Evolutionary conservation across 2,888 invertebrate species (phyloP).

Genomic region (Parascotia fuliginaria): DNA sequence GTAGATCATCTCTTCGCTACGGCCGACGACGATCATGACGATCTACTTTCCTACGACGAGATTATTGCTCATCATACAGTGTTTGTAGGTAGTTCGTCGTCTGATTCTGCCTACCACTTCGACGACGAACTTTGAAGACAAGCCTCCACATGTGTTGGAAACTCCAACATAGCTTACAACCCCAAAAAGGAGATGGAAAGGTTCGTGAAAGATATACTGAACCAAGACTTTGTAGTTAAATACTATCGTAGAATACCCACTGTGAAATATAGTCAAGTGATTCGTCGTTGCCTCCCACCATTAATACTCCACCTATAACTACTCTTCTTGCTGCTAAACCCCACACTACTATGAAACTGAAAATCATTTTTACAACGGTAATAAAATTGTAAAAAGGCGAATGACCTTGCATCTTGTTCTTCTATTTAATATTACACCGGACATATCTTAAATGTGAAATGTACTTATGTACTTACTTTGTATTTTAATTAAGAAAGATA

Average conservation of each 20-base stretch:
- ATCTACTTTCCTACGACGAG: constrained; percentile 91
- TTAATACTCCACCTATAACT: no score
- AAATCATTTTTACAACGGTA: no score
- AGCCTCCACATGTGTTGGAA: not conserved
- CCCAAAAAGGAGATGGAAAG: not conserved
- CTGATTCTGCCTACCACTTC: constrained; percentile 94
- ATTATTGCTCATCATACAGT: constrained; percentile 93
- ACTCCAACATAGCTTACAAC: not conserved
- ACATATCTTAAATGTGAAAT: no score
- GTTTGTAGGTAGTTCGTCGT: constrained; percentile 97
- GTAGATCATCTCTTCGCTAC: constrained; percentile 95
- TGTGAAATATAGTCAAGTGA: not conserved
- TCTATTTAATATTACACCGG: no score
- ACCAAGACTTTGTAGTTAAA: not conserved
- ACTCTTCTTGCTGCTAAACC: no score
- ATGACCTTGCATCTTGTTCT: no score
- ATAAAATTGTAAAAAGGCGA: no score
- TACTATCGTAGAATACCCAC: not conserved
- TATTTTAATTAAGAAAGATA: no score
- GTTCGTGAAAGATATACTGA: not conserved
- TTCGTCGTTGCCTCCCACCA: no score
- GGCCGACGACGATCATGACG: constrained; percentile 94
- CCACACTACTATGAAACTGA: no score
- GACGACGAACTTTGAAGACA: constrained; percentile 90
- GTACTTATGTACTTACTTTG: no score